Conservation (phyloP, 2,797 vertebrate genomes). For the Darevskia mixta region DNA sequence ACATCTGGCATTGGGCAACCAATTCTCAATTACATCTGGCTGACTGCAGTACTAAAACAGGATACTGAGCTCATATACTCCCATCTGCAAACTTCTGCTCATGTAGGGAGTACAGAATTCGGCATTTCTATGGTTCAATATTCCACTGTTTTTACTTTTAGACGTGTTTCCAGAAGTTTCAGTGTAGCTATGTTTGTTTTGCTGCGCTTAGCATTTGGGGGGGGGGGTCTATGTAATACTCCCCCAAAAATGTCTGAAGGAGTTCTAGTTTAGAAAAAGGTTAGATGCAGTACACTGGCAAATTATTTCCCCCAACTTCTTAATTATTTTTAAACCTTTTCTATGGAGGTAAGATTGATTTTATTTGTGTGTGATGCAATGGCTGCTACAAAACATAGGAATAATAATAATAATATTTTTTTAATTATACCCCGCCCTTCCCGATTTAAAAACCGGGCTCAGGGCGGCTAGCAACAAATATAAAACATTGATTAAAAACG, state of each 20-base stretch:
- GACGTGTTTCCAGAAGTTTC: neutral
- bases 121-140: neutral
- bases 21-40: neutral
- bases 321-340: no score
- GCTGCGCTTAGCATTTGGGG: neutral
- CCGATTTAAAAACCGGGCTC: no score
- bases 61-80: neutral
- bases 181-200: neutral
- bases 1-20: neutral
- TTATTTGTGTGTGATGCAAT: no score
- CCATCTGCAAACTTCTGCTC: neutral
- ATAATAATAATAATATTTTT: no score
- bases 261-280: neutral
- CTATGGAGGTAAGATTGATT: no score
- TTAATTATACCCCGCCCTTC: no score
- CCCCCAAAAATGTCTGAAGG: neutral
- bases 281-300: neutral
- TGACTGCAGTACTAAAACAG: neutral
- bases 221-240: no score
- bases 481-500: no score
- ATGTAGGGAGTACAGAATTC: neutral
- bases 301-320: neutral
- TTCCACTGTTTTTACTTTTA: neutral
- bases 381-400: no score
- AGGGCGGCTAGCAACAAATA: no score